Evolutionary conservation across 1,140 invertebrate genomes (phyloP).

Genomic region (Trachymyrmex septentrionalis): DNA sequence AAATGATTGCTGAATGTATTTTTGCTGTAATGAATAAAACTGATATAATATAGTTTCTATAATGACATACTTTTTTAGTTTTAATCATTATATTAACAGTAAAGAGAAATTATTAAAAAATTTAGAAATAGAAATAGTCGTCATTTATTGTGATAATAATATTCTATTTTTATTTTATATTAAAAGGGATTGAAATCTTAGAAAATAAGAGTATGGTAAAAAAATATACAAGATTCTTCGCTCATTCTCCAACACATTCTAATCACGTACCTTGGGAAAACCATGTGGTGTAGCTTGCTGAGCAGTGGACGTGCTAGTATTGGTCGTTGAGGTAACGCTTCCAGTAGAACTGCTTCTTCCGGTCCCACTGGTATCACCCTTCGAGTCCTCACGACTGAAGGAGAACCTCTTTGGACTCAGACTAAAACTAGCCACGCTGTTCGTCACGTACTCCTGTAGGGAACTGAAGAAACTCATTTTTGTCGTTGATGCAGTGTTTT

Average conservation of each 20-base stretch:
- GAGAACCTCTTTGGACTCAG: constrained; percentile 93
- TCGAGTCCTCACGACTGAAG: constrained; percentile 89
- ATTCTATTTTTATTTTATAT: neutral
- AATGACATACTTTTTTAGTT: neutral
- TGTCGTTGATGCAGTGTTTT: neutral
- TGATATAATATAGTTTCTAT: neutral
- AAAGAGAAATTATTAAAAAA: neutral
- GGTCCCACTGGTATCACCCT: constrained; percentile 65
- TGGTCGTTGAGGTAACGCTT: constrained; percentile 78
- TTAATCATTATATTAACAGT: neutral
- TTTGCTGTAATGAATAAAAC: neutral
- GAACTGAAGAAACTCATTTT: constrained; percentile 94
- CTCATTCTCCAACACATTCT: neutral
- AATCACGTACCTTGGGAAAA: constrained; percentile 79
- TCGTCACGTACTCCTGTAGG: constrained; percentile 92
- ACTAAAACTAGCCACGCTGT: constrained; percentile 91
- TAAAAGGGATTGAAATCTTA: neutral
- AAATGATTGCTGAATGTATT: neutral
- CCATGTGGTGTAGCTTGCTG: constrained; percentile 81
- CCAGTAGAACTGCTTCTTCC: constrained; percentile 82
- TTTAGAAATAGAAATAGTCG: neutral
- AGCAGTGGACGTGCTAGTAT: constrained; percentile 78
- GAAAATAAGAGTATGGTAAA: neutral
- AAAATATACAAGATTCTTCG: neutral
- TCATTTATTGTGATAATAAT: neutral